Evolutionary conservation across 2,888 invertebrate genomes (phyloP), one percentile per base, ranked within the genome.

Genomic region (Tenthredo amoena): DNA sequence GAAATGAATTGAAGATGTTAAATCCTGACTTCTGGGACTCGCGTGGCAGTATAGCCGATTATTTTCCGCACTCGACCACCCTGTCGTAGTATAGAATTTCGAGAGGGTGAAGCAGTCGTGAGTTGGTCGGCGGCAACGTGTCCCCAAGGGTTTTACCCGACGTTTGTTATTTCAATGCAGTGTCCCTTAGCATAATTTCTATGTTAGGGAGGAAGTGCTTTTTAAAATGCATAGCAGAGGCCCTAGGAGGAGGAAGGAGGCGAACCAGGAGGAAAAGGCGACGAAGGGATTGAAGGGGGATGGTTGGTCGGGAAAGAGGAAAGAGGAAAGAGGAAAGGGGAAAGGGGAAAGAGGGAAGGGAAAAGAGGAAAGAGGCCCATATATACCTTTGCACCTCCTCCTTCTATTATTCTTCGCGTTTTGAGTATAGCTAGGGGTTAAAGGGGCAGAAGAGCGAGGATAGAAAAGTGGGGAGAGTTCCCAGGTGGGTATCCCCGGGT

Each of bases 141-240:
- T 81, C 65, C 81, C 81, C 34, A 9, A 37, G 81, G 81, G 62
- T 55, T 81, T 21, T 62, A 58, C 81, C 58, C 81, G 40, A 62
- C 81, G 81, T 81, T 81, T 81, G 58, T 81, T 81, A 81, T 81
- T 81, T 83, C 83, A 68, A 83, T 83, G 47, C 62, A 58, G 68
- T 65, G 83, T 71, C 83, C 82, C 68, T 68, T 83, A 81, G 81
- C 81, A 83, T 83, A 83, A 83, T 83, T 83, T 68, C 83, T 68
- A 47, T 68, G 83, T 83, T 47, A 83, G 83, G 83, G 31, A 83
- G 86, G 85, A 87, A 88, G 86, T 86, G 85, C 88, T 85, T 87
- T 90, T 90, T 90, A 90, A 90, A 90, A 90, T 90, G 91, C 89
- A 90, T 91, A 87, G 89, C 87, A 88, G 85, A 88, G 87, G 86